Conservation (phyloP, 2,888 invertebrate genomes). For the Diadegma fenestrale region DNA sequence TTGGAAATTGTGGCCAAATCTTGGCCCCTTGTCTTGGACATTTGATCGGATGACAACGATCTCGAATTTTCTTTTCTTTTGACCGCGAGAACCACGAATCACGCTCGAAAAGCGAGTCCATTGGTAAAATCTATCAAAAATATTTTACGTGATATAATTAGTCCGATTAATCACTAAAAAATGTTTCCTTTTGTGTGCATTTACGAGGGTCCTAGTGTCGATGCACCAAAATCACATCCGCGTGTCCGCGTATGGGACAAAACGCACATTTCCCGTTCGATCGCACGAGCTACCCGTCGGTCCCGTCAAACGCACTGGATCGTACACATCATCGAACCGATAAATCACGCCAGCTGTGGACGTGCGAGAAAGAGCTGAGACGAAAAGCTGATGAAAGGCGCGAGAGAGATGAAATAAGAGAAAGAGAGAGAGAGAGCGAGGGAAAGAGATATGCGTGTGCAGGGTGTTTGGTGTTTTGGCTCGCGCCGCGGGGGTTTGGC, state of each 20-base stretch:
- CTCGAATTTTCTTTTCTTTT: background rate
- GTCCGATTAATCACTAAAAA: background rate
- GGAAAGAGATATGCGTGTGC: constrained; percentile 60
- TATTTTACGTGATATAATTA: background rate
- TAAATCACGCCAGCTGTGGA: constrained; percentile 78
- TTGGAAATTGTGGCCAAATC: background rate
- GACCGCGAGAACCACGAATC: constrained; percentile 46
- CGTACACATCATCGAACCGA: constrained; percentile 78
- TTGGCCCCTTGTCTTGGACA: background rate
- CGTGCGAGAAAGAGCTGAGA: constrained; percentile 44
- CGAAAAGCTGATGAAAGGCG: constrained; percentile 47
- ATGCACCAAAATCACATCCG: constrained; percentile 15
- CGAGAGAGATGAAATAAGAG: constrained; percentile 38
- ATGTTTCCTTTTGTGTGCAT: background rate
- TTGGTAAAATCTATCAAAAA: background rate
- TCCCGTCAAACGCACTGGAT: constrained; percentile 71
- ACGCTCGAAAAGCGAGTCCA: constrained; percentile 38
- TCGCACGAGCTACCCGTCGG: constrained; percentile 46
- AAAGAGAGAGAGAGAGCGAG: constrained; percentile 40
- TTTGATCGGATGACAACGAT: background rate
- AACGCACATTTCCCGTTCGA: constrained; percentile 25
- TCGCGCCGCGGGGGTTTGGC: constrained; percentile 80
- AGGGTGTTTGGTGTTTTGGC: constrained; percentile 81
- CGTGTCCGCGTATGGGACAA: constrained; percentile 24
- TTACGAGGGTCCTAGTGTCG: background rate